Evolutionary conservation across 35 echinoderm and acorn worm genomes (phyloP), one percentile per base, ranked within the genome.

Genomic region (Holothuria glaberrima): DNA sequence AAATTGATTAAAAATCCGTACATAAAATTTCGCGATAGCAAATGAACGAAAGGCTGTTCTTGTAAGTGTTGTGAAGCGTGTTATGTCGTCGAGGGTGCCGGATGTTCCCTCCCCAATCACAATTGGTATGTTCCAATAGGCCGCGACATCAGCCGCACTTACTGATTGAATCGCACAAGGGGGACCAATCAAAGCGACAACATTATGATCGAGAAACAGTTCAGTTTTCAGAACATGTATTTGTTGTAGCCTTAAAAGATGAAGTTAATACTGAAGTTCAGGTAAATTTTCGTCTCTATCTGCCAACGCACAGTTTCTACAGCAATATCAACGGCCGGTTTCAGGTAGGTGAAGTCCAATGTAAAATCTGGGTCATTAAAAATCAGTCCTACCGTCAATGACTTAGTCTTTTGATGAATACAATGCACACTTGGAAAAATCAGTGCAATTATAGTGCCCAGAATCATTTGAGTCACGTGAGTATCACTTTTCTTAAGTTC

Each of bases 51-150:
- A 91, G 0, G 89, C 82, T 7, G 91, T 95, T 19, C 94, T 50
- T 34, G 94, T 95, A 5, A 95, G 70, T 7, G 94, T 95, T 19
- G 27, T 20, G 56, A 93, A 96, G 21, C 72, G 58, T 0, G 9
- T 71, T 32, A 93, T 96, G 34, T 93, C 62, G 57, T 88, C 91
- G 6, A 96, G 62, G 22, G 46, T 67, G 0, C 29, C 59, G 22
- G 88, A 90, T 28, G 91, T 93, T 22, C 86, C 74, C 0, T 56
- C 94, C n/a, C 91, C 91, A 1, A 91, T 71, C 1, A 96, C 35
- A 44, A 96, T 68, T 4, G 94, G 94, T 9, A 96, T 25, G 30
- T 96, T 93, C 91, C 94, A 96, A 27, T 44, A 77, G 0, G 88
- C 71, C 1, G 94, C 94, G 7, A 96, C 27, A 45, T 93, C 94